Evolutionary conservation across 1,140 invertebrate species (phyloP), one percentile per base, ranked within the genome.

Genomic region (Leptonema lineaticorne): DNA sequence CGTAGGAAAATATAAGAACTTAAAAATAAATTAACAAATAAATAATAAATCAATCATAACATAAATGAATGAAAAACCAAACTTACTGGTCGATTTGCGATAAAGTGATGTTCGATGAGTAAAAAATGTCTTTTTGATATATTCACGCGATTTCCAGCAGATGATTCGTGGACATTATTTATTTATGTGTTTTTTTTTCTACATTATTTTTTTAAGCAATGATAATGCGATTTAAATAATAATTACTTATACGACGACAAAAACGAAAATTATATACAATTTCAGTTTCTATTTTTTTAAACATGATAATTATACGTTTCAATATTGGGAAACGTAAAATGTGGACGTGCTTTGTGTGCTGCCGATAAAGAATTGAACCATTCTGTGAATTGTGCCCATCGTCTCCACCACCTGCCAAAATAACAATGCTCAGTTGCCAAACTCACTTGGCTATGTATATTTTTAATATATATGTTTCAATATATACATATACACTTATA

Each of bases 281-380:
- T 41, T 41, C 30, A 33, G 33, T 48, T 53, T 20, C 16, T 20
- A 20, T 20, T 5, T 48, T 6, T 16, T 14, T 48, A 48, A 7
- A 48, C 6, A 16, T 57, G 48, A 11, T 67, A 24, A 67, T 74
- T 68, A 69, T 72, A 62, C 72, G 76, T 48, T 80, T 84, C 79
- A 82, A 78, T 81, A 83, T 76, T 85, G 82, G 74, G 82, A 83
- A 73, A 85, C 84, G 79, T 85, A 85, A 84, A 85, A 85, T 77
- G 84, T 85, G 74, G 84, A 84, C 63, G 80, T 83, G 81, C 82
- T 83, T 78, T 83, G 80, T 71, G 82, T 79, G 73, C 82, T 81
- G 80, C 82, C 83, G 77, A 83, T 79, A 83, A 85, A 84, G 81
- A 84, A 84, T 73, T 84, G 83, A 76, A 84, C 82, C 81, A 84